Percentiles rank a stretch among this genome's conserved stretches.
phyloP scores from a whole-genome alignment of 2,888 invertebrate species.

The Drosophila neonasuta region DNA sequence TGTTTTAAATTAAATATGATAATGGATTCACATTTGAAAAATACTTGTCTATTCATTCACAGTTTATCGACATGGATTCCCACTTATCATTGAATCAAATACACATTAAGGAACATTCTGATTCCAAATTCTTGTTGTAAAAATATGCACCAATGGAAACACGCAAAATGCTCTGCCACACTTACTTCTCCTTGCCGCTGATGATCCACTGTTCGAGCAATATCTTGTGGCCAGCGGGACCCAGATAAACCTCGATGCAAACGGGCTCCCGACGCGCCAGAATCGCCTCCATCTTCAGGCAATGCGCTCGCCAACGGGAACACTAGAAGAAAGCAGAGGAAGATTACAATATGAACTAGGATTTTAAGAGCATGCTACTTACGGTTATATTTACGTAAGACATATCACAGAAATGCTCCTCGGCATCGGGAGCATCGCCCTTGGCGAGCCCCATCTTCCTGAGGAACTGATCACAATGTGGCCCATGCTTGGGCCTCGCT shows the following conservation, averaged over 20 bases:
- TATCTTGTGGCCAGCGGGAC: conserved; percentile 81
- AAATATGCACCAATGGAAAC: no score
- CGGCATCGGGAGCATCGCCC: conserved; percentile 79
- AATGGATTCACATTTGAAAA: no score
- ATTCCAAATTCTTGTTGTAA: no score
- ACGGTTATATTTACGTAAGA: conserved; percentile 82
- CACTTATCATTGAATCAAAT: no score
- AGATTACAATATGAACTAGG: not conserved
- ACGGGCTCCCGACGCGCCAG: conserved; percentile 80
- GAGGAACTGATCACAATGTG: conserved; percentile 83
- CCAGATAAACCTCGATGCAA: conserved; percentile 82
- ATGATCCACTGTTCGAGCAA: conserved; percentile 82
- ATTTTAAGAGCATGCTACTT: conserved; percentile 39
- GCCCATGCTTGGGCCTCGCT: conserved; percentile 80
- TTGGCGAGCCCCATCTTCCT: conserved; percentile 82
- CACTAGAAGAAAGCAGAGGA: conserved; percentile 61
- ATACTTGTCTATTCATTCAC: no score
- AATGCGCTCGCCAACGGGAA: conserved; percentile 82
- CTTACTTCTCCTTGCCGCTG: conserved; percentile 81
- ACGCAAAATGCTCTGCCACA: not conserved
- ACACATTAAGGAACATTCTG: no score
- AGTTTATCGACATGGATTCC: no score
- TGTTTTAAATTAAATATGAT: no score
- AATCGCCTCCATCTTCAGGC: conserved; percentile 81
- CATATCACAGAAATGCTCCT: conserved; percentile 83